phyloP scores from a whole-genome alignment of 2,113 vertebrate species.

The Eretmochelys imbricata region DNA sequence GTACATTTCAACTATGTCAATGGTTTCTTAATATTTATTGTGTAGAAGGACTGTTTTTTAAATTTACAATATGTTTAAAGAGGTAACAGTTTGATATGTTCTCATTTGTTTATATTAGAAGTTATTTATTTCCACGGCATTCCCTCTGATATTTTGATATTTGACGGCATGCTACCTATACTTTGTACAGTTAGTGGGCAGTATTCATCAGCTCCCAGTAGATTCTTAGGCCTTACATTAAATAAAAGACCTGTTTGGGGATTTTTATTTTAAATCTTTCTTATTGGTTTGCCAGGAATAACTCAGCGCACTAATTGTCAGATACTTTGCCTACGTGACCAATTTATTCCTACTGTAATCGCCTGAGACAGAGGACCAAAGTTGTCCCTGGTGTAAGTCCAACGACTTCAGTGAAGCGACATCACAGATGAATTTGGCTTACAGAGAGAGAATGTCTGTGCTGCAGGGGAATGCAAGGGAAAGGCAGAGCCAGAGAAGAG shows the following conservation, averaged over 20 bases:
- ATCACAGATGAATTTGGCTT: slow-evolving; percentile 69
- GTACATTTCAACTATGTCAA: slow-evolving; percentile 90
- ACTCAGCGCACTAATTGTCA: slow-evolving; percentile 71
- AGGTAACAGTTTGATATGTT: slow-evolving; percentile 89
- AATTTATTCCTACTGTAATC: slow-evolving; percentile 73
- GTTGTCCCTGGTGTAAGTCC: slow-evolving; percentile 69
- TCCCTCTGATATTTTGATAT: slow-evolving; percentile 87
- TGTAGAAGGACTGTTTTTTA: slow-evolving; percentile 90
- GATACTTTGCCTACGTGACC: slow-evolving; percentile 64
- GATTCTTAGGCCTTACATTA: slow-evolving; percentile 82
- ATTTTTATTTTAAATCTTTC: slow-evolving; percentile 76
- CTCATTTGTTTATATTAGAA: slow-evolving; percentile 90
- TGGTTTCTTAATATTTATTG: slow-evolving; percentile 92
- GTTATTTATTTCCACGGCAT: slow-evolving; percentile 90
- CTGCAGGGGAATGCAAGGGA: slow-evolving; percentile 55
- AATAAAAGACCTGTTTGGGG: slow-evolving; percentile 80
- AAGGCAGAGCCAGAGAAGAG: slow-evolving; percentile 9
- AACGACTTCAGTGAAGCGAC: slow-evolving; percentile 70
- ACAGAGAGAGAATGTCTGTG: slow-evolving; percentile 47
- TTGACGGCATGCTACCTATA: slow-evolving; percentile 88
- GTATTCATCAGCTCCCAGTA: slow-evolving; percentile 85
- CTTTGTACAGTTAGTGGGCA: slow-evolving; percentile 88
- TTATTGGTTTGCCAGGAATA: slow-evolving; percentile 73
- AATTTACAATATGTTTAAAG: slow-evolving; percentile 89
- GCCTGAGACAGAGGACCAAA: slow-evolving; percentile 67